These are phyloP conservation scores for Cichlasoma orientale DNA, from an alignment of 2,797 vertebrate species.

Conservation along the genomic window DNA sequence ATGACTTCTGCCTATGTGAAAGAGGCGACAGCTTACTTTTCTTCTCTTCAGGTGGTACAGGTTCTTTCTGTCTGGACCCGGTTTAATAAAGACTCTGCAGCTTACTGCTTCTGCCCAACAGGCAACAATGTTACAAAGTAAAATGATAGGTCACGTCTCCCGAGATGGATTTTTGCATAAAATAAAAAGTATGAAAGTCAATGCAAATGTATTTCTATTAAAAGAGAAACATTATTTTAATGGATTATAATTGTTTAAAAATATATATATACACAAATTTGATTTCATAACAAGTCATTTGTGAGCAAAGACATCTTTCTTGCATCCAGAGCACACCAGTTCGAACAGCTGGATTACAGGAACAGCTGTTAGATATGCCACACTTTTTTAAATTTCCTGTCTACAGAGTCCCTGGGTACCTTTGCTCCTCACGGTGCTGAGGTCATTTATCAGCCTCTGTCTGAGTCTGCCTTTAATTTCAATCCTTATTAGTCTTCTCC, in stretches of 20 bases:
- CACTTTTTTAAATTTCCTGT: conserved; percentile 5
- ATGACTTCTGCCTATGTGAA: background rate
- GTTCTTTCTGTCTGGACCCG: background rate
- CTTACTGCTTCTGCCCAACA: background rate
- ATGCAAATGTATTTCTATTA: too few species aligned
- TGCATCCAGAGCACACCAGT: background rate
- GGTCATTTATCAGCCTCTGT: background rate
- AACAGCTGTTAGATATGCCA: background rate
- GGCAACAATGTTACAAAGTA: background rate
- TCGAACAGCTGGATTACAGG: background rate
- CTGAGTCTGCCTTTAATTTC: conserved; percentile 5
- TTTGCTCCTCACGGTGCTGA: background rate
- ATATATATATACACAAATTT: too few species aligned
- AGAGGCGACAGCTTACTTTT: background rate
- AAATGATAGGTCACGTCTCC: background rate
- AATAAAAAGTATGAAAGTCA: too few species aligned
- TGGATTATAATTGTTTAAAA: too few species aligned
- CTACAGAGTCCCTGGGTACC: background rate
- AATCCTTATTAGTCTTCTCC: background rate
- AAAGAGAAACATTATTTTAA: too few species aligned
- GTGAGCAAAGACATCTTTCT: background rate
- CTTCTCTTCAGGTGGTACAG: background rate
- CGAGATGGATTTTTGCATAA: too few species aligned
- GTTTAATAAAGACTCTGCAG: too few species aligned
- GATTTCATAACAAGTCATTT: background rate